Evolutionary conservation across 1,140 invertebrate genomes (phyloP).

Genomic region (Drosophila nigrodunni): DNA sequence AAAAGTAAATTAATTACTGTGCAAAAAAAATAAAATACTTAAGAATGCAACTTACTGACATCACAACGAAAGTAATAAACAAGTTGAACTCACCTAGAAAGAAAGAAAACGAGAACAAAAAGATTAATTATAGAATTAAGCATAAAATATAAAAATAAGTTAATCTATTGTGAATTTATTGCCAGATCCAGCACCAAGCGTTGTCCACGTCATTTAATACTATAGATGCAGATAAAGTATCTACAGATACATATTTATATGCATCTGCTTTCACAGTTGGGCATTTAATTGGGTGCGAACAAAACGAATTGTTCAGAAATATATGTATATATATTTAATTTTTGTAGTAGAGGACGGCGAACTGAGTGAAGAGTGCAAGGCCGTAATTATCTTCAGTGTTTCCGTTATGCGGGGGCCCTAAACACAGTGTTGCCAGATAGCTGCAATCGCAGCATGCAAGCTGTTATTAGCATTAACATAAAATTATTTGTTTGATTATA

Average conservation of each 20-base stretch:
- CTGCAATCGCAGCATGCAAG: conserved; percentile 1
- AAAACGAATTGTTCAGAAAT: conserved; percentile 26
- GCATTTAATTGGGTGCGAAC: conserved; percentile 73
- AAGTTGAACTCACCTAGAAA: conserved; percentile 67
- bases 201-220: conserved; percentile 30
- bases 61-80: background rate
- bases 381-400: conserved; percentile 25
- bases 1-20: conserved; percentile 15
- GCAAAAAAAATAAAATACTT: conserved; percentile 1
- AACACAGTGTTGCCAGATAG: conserved; percentile 19
- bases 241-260: conserved; percentile 19
- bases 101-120: conserved; percentile 40
- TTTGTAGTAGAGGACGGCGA: conserved; percentile 16
- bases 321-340: conserved; percentile 30
- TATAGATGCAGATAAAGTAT: conserved; percentile 24
- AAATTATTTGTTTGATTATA: conserved; percentile 55
- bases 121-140: conserved; percentile 59
- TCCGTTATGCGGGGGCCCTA: conserved; percentile 20
- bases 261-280: conserved; percentile 26
- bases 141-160: conserved; percentile 27
- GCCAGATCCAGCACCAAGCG: conserved; percentile 50
- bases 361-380: conserved; percentile 30
- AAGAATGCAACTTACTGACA: conserved; percentile 49
- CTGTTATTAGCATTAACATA: conserved; percentile 54
- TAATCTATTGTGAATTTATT: conserved; percentile 22